Percentiles rank a stretch among this genome's conserved stretches.
Conservation (phyloP, 1,140 invertebrate species). For the Anthonomus grandis region DNA sequence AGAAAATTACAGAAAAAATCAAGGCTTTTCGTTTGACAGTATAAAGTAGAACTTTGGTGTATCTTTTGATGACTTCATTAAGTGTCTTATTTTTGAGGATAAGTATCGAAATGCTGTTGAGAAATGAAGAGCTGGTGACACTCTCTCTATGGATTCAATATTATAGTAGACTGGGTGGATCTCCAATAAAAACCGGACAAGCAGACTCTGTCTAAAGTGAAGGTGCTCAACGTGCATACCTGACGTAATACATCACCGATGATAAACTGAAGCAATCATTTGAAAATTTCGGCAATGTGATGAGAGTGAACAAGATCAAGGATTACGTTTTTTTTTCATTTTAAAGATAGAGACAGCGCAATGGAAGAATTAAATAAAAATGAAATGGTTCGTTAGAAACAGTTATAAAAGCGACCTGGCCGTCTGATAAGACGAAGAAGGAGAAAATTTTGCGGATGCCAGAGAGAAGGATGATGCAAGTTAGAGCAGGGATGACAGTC, state of each 20-base stretch:
- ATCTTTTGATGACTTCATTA: too few species aligned
- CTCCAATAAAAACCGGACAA: constrained; percentile 98
- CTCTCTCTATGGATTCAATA: constrained; percentile 99
- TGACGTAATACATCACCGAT: constrained; percentile 95
- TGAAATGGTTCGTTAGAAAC: constrained; percentile 83
- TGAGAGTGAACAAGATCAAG: constrained; percentile 98
- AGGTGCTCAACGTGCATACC: constrained; percentile 97
- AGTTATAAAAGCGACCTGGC: constrained; percentile 94
- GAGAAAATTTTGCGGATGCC: constrained; percentile 91
- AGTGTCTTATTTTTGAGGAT: too few species aligned
- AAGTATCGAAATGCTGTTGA: too few species aligned
- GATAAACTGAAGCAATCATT: constrained; percentile 94
- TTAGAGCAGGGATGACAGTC: constrained; percentile 77
- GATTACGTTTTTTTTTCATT: constrained; percentile 99
- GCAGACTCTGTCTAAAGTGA: constrained; percentile 98
- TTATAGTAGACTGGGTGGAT: constrained; percentile 99
- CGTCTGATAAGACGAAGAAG: constrained; percentile 97
- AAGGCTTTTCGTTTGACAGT: too few species aligned
- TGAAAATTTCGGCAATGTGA: constrained; percentile 90
- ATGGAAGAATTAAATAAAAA: constrained; percentile 93
- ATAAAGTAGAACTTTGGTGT: too few species aligned
- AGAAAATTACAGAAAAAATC: too few species aligned
- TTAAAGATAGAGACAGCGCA: constrained; percentile 94
- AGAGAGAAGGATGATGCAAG: constrained; percentile 87
- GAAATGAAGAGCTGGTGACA: too few species aligned